Evolutionary conservation across 35 echinoderm and acorn worm species (phyloP), one percentile per base, ranked within the genome.

Genomic region (Heliocidaris tuberculata): DNA sequence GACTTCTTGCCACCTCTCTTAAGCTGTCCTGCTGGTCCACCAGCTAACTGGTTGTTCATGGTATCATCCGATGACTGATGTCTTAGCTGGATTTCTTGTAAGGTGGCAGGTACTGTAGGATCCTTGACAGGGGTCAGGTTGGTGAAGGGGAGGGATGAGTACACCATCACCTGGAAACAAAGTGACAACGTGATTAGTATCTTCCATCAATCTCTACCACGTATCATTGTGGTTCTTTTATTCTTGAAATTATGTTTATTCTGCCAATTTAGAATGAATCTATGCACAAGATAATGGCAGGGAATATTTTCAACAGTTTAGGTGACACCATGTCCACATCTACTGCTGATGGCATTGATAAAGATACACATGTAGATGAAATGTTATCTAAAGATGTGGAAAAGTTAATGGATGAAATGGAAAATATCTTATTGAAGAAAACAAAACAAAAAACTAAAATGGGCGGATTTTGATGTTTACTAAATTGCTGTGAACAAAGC

Each of bases 41-140:
- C 94, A 1, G 56, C 96, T 6, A 93, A 47, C 30, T 56, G 88
- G 70, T 96, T 86, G 85, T 96, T 95, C n/a, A 96, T 86, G 7
- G 93, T 90, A 17, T 99, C 96, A 31, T 59, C 15, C 24, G 97
- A 99, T 9, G 86, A 86, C 29, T 99, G 97, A 27, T 99, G 97
- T 2, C 98, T 95, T 35, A 97, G 71, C 50, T 99, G 98, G 49
- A 99, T 97, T 85, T 99, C 97, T 32, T 99, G 97, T 48, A 99
- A 50, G 13, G 97, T 95, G 5, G 92, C 93, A 10, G 97, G 98
- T 2, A 97, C 52, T 30, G 94, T 96, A 24, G 97, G 95, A 85
- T 99, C 96, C 94, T 96, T 96, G 48, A 99, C 97, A 7, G 98
- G 98, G 32, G 92, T 97, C 31, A 99, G 93, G n/a, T 99, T 96